Evolutionary conservation across 2,113 vertebrate genomes (phyloP).

Genomic region (Okapia johnstoni): DNA sequence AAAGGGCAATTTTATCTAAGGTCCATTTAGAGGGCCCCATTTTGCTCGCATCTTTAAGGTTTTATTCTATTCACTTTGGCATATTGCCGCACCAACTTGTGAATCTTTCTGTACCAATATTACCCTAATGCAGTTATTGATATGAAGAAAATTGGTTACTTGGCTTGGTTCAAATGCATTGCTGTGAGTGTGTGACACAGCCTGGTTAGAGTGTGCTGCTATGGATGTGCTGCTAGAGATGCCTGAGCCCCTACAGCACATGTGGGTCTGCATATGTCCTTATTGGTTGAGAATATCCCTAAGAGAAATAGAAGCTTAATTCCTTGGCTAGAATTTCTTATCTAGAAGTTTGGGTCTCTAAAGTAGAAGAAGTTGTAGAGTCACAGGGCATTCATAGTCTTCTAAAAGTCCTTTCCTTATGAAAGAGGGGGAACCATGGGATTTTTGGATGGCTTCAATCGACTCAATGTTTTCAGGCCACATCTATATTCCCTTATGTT

Average conservation of each 20-base stretch:
- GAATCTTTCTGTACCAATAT: background rate
- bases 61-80: background rate
- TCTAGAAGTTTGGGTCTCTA: background rate
- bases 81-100: background rate
- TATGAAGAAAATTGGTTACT: background rate
- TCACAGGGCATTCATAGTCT: background rate
- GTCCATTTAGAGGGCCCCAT: background rate
- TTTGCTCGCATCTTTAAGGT: background rate
- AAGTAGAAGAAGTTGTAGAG: background rate
- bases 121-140: background rate
- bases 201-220: background rate
- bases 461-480: background rate
- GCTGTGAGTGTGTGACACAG: background rate
- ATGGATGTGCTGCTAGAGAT: background rate
- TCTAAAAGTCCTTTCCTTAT: background rate
- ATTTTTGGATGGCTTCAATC: background rate
- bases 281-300: background rate
- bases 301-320: background rate
- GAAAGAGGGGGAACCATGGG: background rate
- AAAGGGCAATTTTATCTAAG: background rate
- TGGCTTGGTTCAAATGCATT: background rate
- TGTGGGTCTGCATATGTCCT: background rate
- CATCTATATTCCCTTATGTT: background rate
- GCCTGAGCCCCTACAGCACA: background rate
- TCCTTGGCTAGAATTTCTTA: background rate